Evolutionary conservation across 1,140 invertebrate species (phyloP), one percentile per base, ranked within the genome.

Genomic region (Coenobita brevimanus): DNA sequence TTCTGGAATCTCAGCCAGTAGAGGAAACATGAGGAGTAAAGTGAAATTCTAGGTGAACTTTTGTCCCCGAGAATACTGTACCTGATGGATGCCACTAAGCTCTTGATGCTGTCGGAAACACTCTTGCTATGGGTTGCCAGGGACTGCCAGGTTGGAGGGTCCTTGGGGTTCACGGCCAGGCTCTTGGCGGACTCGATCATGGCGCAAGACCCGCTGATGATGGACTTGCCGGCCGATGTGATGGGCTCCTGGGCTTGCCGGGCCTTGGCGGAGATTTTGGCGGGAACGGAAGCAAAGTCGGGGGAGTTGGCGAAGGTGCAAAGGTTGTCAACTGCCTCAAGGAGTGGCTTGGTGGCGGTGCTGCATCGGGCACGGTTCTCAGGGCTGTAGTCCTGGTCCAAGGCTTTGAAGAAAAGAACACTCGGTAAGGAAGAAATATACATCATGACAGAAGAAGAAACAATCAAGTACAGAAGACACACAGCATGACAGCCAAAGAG

Each of bases 61-160:
- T 43, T 4, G 4, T 50, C 27, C 92, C 91, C 91, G 92, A 96
- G 95, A 94, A 36, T 46, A 36, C 71, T 69, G 30, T 85, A 90
- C 90, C 88, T 94, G 87, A 99, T 98, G 57, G 97, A 96, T 38
- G 97, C 95, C 0, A 98, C 97, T 1, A 99, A 94, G 17, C 95
- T 95, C 92, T 99, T 99, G 90, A 99, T 99, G 0, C 97, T 97
- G 92, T 99, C 98, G 21, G 97, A 99, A 0, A 99, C 97, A 90
- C 95, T 96, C 92, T 98, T 98, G 91, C 97, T 98, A 92, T 99
- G 97, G 91, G 95, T 96, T 0, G 98, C 98, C 76, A 99, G 94
- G 60, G 96, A 93, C 92, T 98, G 97, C 97, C 98, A 99, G 3
- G 97, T 97, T 2, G 96, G 95, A 0, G 97, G 97, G 93, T 99